Percentiles rank a stretch among this genome's conserved stretches.
phyloP scores from a whole-genome alignment of 2,888 invertebrate genomes.

The Amphipyra berbera region DNA sequence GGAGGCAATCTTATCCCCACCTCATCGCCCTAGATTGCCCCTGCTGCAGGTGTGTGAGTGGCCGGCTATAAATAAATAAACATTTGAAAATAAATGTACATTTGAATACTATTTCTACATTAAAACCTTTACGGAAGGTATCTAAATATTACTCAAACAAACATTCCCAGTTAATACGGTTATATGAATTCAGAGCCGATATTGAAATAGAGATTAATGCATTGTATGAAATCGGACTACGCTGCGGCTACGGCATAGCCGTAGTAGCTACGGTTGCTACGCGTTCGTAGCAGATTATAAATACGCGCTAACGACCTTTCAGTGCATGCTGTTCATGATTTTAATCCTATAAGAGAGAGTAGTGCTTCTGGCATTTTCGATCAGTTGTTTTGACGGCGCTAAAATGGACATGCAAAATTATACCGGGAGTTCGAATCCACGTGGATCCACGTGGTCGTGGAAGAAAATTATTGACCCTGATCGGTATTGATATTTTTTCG shows the following conservation, averaged over 20 bases:
- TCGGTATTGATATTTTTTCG: too few species aligned
- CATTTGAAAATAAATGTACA: too few species aligned
- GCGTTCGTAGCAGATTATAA: slow-evolving; percentile 39
- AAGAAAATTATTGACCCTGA: too few species aligned
- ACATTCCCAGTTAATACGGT: slow-evolving; percentile 6
- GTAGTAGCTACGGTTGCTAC: slow-evolving; percentile 33
- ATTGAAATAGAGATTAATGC: slow-evolving; percentile 38
- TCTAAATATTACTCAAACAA: slow-evolving; percentile 7
- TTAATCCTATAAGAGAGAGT: slow-evolving; percentile 2
- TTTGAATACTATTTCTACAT: too few species aligned
- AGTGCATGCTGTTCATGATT: slow-evolving; percentile 9
- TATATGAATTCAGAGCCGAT: slow-evolving; percentile 28
- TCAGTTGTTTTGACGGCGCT: neutral
- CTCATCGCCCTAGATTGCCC: too few species aligned
- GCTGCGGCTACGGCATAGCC: slow-evolving; percentile 41
- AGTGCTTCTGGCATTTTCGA: neutral
- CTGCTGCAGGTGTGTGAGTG: too few species aligned
- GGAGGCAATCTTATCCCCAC: too few species aligned
- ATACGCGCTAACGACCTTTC: slow-evolving; percentile 8
- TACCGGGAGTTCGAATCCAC: too few species aligned
- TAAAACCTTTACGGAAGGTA: neutral
- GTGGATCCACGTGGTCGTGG: too few species aligned
- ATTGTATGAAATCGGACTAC: slow-evolving; percentile 37
- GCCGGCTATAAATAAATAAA: too few species aligned
- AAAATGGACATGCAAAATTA: neutral